Conservation (phyloP, 2,797 vertebrate genomes). For the Halcyon smyrnensis region DNA sequence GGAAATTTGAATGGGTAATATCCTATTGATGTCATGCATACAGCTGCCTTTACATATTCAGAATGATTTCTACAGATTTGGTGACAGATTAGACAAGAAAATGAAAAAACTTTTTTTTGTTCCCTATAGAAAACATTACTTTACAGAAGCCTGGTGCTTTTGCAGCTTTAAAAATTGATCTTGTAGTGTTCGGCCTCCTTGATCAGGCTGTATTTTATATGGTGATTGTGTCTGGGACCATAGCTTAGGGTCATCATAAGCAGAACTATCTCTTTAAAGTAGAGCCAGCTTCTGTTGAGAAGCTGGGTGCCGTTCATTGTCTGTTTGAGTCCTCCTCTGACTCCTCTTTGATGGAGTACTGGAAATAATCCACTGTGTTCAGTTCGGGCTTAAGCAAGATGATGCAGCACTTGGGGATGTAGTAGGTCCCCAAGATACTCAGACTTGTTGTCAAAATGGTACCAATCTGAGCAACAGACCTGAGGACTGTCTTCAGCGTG, state of each 20-base stretch:
- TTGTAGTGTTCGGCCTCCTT: neutral
- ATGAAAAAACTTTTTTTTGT: neutral
- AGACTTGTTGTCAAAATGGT: slow-evolving; percentile 78
- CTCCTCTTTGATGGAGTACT: slow-evolving; percentile 72
- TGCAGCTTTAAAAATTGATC: neutral
- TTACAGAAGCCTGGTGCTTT: neutral
- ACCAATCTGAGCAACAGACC: slow-evolving; percentile 76
- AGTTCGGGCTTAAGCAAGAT: slow-evolving; percentile 82
- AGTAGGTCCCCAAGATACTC: slow-evolving; percentile 81
- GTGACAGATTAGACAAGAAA: neutral
- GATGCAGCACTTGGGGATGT: slow-evolving; percentile 88
- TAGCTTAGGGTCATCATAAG: neutral
- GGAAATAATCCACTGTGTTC: slow-evolving; percentile 85
- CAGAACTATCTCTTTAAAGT: neutral
- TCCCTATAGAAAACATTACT: neutral
- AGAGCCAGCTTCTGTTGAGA: neutral
- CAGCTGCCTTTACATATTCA: neutral
- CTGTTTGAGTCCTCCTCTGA: neutral
- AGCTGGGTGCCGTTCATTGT: neutral
- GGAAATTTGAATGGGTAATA: neutral
- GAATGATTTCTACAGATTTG: neutral
- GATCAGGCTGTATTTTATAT: neutral
- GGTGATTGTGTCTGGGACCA: neutral
- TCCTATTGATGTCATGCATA: accelerated
- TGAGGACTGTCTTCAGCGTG: slow-evolving; percentile 65